Base-by-base conservation (phyloP, 2,113 vertebrate species). In the Elgaria multicarinata region DNA sequence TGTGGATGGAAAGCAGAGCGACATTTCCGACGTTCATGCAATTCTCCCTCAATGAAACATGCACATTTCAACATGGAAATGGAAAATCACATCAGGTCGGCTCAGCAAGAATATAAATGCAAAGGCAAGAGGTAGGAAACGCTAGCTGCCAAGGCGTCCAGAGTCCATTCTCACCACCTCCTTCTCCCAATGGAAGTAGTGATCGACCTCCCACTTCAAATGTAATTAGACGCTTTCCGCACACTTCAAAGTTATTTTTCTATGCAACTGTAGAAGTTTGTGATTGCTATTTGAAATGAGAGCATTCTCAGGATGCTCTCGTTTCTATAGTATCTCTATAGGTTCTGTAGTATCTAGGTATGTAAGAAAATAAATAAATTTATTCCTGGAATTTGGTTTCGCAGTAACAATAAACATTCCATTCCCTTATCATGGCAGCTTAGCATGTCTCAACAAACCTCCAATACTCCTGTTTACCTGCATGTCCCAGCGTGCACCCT, bases 401-500 rank as follows among this genome's bases (percentile, higher is more conserved):
- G 33, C 24, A 53, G 39, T 33, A 31, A 33, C n/a, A 62, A 74
- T 62, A 22, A 74, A 42, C 22, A 36, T 3, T n/a, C 39, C 28
- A 28, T 44, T 44, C 31, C 64, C n/a, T 13, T 53, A 75, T 1
- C 5, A 3, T 31, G 6, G 1, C 1, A 33, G 77, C 4, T 88
- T 2, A 33, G 14, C 12, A 14, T 24, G 16, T 50, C 28, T 1
- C 6, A n/a, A 10, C 2, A 24, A 0, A 12, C 6, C 58, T 78
- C 28, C 6, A 66, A 39, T 22, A 28, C 83, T 66, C 9, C 42
- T 58, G 6, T 87, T 93, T 96, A 99, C 99, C 98, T 99, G 98
- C 1, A 93, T 91, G 66, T 99, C 98, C 99, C 99, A 99, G 85
- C 98, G 97, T 0, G 99, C 98, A 0, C 99, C 99, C 91, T 99